Conservation (phyloP, 2,888 invertebrate genomes). For the Listrodromus nycthemerus region DNA sequence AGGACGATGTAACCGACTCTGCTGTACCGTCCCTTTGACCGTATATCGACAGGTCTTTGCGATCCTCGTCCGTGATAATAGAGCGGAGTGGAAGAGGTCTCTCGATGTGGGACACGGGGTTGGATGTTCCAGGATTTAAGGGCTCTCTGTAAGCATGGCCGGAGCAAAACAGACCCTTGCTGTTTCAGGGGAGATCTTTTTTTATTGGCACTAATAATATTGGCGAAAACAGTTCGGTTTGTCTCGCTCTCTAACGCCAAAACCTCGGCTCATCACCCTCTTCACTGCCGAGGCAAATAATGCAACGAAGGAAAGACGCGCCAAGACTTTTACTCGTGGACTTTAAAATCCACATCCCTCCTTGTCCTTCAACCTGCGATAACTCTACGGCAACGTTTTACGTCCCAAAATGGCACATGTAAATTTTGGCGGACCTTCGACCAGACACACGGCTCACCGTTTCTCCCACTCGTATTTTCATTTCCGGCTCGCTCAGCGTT, state of each 20-base stretch:
- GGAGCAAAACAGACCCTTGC: too few species aligned
- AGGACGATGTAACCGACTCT: background rate
- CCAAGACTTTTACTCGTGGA: too few species aligned
- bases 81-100: background rate
- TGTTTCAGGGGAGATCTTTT: too few species aligned
- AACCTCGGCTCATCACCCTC: background rate
- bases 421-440: background rate
- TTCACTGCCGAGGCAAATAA: background rate
- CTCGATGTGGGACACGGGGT: background rate
- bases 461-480: background rate
- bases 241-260: background rate
- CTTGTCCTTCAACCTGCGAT: background rate
- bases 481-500: background rate
- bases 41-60: background rate
- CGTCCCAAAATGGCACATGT: background rate
- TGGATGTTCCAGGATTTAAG: background rate
- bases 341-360: background rate
- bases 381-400: background rate
- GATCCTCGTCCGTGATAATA: conserved; percentile 2
- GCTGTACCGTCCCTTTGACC: background rate
- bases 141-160: too few species aligned
- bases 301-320: background rate
- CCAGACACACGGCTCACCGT: background rate
- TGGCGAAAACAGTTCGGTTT: too few species aligned
- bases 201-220: too few species aligned